Base-by-base conservation (phyloP, 2,888 invertebrate species). In the Cephus rjabovi region DNA sequence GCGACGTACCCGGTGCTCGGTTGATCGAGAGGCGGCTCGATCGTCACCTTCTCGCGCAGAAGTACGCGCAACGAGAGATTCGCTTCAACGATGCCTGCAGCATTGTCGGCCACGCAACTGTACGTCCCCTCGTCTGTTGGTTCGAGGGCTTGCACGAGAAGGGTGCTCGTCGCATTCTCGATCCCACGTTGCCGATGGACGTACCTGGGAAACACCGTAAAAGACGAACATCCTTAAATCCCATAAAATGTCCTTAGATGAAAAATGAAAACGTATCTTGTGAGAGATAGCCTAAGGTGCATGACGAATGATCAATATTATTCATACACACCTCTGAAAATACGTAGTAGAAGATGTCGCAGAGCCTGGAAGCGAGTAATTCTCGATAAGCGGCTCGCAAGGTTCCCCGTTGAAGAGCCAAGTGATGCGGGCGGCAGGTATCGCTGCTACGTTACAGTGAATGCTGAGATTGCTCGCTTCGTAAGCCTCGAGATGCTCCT, bases 81-180 rank as follows among this genome's bases (percentile, higher is more conserved):
- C 79, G 96, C 95, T 83, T 94, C 95, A 0, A 95, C 94, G 79
- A 93, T 94, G 23, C 98, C 98, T 0, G 97, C 98, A 30, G 95
- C 94, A 90, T 98, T 98, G 88, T 96, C 96, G 0, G 97, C 97
- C 23, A 96, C 93, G 90, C 98, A 98, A 4, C 96, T 94, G 89
- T 97, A 97, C 12, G 96, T 96, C 9, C 97, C 97, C 87, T 97
- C 97, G 89, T 97, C 96, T 82, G 83, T 78, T 23, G 84, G 76
- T 34, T 90, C 89, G 12, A 87, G 84, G 3, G 86, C 83, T 79
- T 88, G 87, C 4, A 91, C 85, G 34, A 88, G 85, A 4, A 91
- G 81, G 4, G 83, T 84, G 79, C 86, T 88, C 75, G 86, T 89
- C 77, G 88, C 85, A 77, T 89, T 90, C 75, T 85, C 86, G 40